These are phyloP conservation scores for Solea senegalensis DNA, from an alignment of 2,113 vertebrate genomes.

Conservation along the genomic window DNA sequence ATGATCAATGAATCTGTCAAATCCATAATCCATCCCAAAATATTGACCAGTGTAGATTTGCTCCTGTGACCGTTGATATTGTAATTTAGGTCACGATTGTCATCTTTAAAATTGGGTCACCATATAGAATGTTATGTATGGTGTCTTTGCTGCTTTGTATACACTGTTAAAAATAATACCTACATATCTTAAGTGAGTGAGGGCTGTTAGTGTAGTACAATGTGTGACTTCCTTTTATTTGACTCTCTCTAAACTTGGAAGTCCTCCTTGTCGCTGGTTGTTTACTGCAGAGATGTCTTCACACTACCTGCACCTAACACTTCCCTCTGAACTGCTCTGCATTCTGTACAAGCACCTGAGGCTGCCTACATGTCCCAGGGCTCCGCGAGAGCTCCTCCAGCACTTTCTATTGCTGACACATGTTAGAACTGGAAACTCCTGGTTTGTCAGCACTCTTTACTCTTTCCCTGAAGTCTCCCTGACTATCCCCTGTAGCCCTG, in stretches of 20 bases:
- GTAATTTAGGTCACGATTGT: too few relatives aligned
- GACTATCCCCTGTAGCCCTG: constrained; percentile 27
- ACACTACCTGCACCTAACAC: constrained; percentile 40
- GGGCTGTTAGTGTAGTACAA: constrained; percentile 2
- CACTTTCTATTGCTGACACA: constrained; percentile 72
- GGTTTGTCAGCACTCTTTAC: constrained; percentile 72
- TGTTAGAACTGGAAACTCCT: constrained; percentile 69
- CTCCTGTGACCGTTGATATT: too few relatives aligned
- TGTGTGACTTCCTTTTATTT: constrained; percentile 5
- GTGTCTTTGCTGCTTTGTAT: too few relatives aligned
- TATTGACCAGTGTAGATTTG: too few relatives aligned
- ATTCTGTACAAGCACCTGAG: constrained; percentile 52
- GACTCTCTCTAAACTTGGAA: constrained; percentile 16
- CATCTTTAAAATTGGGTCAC: too few relatives aligned
- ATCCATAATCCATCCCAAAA: too few relatives aligned
- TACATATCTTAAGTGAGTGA: neutral
- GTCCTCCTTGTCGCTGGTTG: constrained; percentile 24
- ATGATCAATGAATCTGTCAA: too few relatives aligned
- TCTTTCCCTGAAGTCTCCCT: constrained; percentile 53
- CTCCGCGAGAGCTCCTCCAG: constrained; percentile 56
- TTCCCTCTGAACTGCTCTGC: constrained; percentile 52
- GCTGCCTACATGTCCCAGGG: constrained; percentile 58
- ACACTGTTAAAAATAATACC: neutral
- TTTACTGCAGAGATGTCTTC: constrained; percentile 19
- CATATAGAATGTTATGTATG: too few relatives aligned